Evolutionary conservation across 2,113 vertebrate species (phyloP), one percentile per base, ranked within the genome.

Genomic region (Daphoenositta chrysoptera): DNA sequence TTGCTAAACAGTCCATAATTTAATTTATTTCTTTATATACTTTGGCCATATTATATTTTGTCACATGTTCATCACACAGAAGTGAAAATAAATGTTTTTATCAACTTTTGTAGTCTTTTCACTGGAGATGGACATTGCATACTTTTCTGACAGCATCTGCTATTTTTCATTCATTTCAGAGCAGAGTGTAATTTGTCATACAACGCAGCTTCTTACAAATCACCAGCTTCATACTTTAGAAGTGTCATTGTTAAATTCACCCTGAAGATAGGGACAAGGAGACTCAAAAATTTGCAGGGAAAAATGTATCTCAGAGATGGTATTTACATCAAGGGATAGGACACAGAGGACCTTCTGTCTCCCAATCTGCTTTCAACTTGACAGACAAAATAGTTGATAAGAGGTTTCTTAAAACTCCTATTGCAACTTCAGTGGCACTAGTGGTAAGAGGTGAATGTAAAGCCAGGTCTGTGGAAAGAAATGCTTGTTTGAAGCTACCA

Each of bases 51-150:
- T 10, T 51, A 27, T 78, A 79, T 75, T 93, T 93, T 73, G 33
- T 58, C 23, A 63, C 20, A 39, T 58, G 44, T 45, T 83, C 53
- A 80, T 72, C 66, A 56, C 22, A 92, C 66, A 88, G 79, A 92
- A 95, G 84, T 75, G 42, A 89, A 92, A 95, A 87, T 50, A 81
- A 96, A 91, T 87, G 40, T 93, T 94, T 95, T 93, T 61, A 81
- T 71, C 84, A 80, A 20, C 39, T 20, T 87, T 33, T 51, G 22
- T 51, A 64, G 35, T 80, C 58, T 73, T 86, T 53, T 44, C 37
- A 92, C 57, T 12, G 57, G 57, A 72, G 19, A 79, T 64, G 50
- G 53, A 83, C 75, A 88, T 30, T 3, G 3, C 50, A 72, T 76
- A 68, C 27, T 70, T 89, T 92, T 57, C 61, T 85, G 80, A 85